Base-by-base conservation (phyloP, 2,888 invertebrate species). In the Pandemis corylana region DNA sequence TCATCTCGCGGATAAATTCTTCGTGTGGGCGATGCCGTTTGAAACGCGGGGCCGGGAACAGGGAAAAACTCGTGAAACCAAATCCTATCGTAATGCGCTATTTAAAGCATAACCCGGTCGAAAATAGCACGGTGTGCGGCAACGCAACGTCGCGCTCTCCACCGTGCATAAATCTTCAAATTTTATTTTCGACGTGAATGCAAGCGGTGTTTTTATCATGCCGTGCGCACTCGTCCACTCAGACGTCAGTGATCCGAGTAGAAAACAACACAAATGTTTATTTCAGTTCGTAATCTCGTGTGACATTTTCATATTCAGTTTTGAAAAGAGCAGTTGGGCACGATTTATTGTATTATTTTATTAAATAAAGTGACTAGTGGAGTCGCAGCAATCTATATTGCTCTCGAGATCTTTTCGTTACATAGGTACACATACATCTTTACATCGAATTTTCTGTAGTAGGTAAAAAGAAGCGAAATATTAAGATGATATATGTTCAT, bases 31-130 rank as follows among this genome's bases (percentile, higher is more conserved):
- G 90, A 83, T 78, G 87, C 81, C 85, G 85, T 86, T 83, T 84
- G 85, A 86, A 87, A 86, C 87, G 88, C 84, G 87, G 83, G 87
- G 90, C 88, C 88, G 89, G 84, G 89, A 91, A 90, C 89, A 89
- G 92, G 91, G 92, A 92, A 94, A 94, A 94, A 91, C 90, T 91
- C 85, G 90, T 94, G 94, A 94, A 94, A 94, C 93, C 90, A 93
- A 94, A 94, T 94, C 90, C 94, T 93, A 94, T 93, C 94, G 94
- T 93, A 92, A 94, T 93, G 89, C 85, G 91, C 94, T 94, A 94
- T 94, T 94, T 94, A 91, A 92, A 94, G 93, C 93, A 91, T 93
- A 94, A 92, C 94, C 90, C 89, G 89, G 92, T 90, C 90, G 91
- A 90, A 94, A 94, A 94, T 94, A 94, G 88, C 91, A 84, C 88